Conservation (phyloP, 2,888 invertebrate species). For the Arctia plantaginis region DNA sequence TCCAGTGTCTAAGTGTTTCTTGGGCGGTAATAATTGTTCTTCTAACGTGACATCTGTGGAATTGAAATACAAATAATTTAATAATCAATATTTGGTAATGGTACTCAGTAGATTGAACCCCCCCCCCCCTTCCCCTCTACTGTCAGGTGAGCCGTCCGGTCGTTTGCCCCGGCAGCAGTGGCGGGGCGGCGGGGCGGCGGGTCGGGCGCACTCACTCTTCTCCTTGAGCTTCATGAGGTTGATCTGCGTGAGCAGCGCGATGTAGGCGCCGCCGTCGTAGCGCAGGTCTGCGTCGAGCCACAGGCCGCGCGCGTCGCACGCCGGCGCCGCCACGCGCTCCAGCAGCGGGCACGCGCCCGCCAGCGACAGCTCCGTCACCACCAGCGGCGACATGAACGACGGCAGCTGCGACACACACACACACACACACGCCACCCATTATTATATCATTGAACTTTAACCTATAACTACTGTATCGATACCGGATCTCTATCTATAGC, state of each 20-base stretch:
- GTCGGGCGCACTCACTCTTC: conserved; percentile 67
- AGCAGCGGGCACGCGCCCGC: conserved; percentile 90
- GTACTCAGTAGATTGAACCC: too few relatives aligned
- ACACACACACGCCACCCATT: background rate
- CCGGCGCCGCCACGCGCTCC: conserved; percentile 88
- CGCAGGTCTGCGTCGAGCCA: conserved; percentile 95
- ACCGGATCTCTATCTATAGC: too few relatives aligned
- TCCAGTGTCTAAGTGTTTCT: conserved; percentile 43
- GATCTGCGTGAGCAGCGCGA: conserved; percentile 95
- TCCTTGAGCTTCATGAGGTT: conserved; percentile 88
- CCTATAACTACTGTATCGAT: too few relatives aligned
- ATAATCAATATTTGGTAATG: background rate
- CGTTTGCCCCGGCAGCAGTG: too few relatives aligned
- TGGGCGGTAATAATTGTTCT: conserved; percentile 64
- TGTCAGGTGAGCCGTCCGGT: too few relatives aligned
- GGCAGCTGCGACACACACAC: conserved; percentile 88
- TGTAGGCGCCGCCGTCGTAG: conserved; percentile 92
- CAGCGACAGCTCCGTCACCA: conserved; percentile 91
- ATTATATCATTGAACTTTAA: too few relatives aligned
- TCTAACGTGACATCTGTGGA: conserved; percentile 72
- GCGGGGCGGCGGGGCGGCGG: too few relatives aligned
- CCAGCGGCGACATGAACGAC: conserved; percentile 94
- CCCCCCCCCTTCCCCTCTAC: too few relatives aligned
- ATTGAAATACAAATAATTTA: background rate
- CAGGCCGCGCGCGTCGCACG: conserved; percentile 92